Base-by-base conservation (phyloP, 2,113 vertebrate species). In the Cheilinus undulatus region DNA sequence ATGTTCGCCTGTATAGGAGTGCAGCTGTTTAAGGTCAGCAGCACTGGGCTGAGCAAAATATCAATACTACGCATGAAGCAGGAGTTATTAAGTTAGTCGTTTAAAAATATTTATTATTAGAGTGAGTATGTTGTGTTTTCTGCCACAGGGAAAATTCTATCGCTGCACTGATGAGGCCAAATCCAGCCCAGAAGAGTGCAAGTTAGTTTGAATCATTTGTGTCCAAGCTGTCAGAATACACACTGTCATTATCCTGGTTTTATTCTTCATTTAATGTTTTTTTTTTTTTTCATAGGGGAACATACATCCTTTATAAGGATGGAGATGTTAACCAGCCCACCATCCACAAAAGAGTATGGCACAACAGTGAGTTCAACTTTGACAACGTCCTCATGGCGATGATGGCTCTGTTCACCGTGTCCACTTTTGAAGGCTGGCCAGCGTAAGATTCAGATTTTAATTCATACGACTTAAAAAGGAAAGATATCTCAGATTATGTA, bases 1-100 rank as follows among this genome's bases (percentile, higher is more conserved):
- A 99, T 99, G 97, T 99, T 99, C 45, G 97, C 98, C 54, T 99
- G 98, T 72, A 99, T 99, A 4, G 97, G 98, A 4, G 98, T 99
- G 73, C 98, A 99, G 90, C 90, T 99, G 3, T 99, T 99, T 88
- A 99, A 99, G 97, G 97, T 99, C 85, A 80, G 72, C 71, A 48
- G 45, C 17, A 28, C 15, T 26, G 30, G 60, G 45, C 6, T 49
- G 34, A 56, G 23, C n/a, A 30, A 62, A 15, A 50, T 10, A 19
- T 43, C 17, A 30, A 3, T 15, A 12, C 6, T 12, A 36, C 14
- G 20, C 2, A 11, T 19, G 1, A 69, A 28, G 23, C 6, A 10
- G 45, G 11, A 36, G 1, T 24, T 23, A 15, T 3, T 27, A 14
- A 26, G 53, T 36, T 36, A 19, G 36, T 14, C 15, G 2, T 50